A percentile compares a stretch with the other conserved stretches of the same genome.
phyloP scores from a whole-genome alignment of 2,797 vertebrate genomes.

The Sparidentex hasta region DNA sequence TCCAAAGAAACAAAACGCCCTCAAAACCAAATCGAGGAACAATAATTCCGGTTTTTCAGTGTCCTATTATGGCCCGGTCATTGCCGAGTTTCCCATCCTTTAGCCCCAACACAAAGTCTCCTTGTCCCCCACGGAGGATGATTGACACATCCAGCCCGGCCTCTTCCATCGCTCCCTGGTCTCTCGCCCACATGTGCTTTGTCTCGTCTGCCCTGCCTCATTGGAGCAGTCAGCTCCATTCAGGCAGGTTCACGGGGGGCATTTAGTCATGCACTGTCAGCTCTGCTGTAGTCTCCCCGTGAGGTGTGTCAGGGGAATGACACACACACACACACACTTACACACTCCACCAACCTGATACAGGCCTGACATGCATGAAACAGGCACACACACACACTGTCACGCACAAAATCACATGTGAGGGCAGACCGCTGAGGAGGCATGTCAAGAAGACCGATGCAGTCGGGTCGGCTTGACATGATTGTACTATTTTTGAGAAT shows the following conservation, averaged over 20 bases:
- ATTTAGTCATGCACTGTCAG: constrained; percentile 85
- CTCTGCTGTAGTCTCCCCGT: constrained; percentile 76
- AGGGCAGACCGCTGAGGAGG: constrained; percentile 50
- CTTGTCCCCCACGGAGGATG: constrained; percentile 65
- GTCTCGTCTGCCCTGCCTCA: constrained; percentile 73
- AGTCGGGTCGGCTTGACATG: constrained; percentile 44
- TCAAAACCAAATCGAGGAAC: constrained; percentile 64
- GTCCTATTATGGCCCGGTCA: constrained; percentile 57
- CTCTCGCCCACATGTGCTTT: constrained; percentile 71
- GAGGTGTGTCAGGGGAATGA: constrained; percentile 67
- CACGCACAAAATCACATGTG: constrained; percentile 39
- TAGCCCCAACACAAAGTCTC: constrained; percentile 62
- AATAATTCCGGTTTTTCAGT: constrained; percentile 72
- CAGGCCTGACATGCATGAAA: constrained; percentile 57
- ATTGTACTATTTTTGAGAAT: constrained; percentile 53
- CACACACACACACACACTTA: constrained; percentile 31
- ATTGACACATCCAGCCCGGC: constrained; percentile 75
- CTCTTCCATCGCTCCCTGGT: constrained; percentile 57
- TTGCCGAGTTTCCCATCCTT: constrained; percentile 63
- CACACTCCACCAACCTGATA: constrained; percentile 31
- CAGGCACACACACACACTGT: constrained; percentile 31
- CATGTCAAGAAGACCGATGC: constrained; percentile 65
- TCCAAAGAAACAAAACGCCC: constrained; percentile 71
- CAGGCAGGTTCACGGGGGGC: constrained; percentile 73
- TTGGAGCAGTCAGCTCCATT: constrained; percentile 78